phyloP scores from a whole-genome alignment of 2,113 vertebrate genomes.

The Oceanites oceanicus region DNA sequence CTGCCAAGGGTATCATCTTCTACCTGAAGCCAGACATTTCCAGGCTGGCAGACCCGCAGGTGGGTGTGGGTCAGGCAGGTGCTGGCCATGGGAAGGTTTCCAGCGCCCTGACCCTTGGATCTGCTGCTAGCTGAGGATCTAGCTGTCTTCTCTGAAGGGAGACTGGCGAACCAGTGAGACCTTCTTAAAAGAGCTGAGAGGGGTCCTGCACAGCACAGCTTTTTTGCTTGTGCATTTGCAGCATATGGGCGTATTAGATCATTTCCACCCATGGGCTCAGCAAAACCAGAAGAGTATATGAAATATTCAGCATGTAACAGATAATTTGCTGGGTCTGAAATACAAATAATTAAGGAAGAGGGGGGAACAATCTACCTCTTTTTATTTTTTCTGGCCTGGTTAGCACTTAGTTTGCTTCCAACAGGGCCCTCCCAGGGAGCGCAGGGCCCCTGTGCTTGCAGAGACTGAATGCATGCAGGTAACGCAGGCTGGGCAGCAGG shows the following conservation, averaged over 20 bases:
- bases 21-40: constrained; percentile 91
- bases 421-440: background rate
- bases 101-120: background rate
- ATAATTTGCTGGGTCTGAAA: constrained; percentile 11
- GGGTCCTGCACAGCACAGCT: background rate
- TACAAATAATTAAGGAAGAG: background rate
- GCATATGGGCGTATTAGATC: background rate
- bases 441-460: background rate
- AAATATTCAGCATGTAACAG: constrained; percentile 22
- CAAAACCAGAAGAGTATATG: background rate
- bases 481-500: background rate
- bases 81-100: background rate
- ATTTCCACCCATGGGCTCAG: background rate
- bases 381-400: background rate
- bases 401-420: background rate
- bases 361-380: background rate
- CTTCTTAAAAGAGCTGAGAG: background rate
- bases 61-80: constrained; percentile 34
- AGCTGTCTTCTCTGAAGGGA: background rate
- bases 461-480: background rate
- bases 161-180: background rate
- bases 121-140: background rate
- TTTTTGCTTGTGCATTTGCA: background rate
- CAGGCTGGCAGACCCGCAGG: constrained; percentile 89
- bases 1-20: constrained; percentile 86